These are phyloP conservation scores for Scatophagus argus DNA, from an alignment of 2,113 vertebrate genomes.

Conservation along the genomic window DNA sequence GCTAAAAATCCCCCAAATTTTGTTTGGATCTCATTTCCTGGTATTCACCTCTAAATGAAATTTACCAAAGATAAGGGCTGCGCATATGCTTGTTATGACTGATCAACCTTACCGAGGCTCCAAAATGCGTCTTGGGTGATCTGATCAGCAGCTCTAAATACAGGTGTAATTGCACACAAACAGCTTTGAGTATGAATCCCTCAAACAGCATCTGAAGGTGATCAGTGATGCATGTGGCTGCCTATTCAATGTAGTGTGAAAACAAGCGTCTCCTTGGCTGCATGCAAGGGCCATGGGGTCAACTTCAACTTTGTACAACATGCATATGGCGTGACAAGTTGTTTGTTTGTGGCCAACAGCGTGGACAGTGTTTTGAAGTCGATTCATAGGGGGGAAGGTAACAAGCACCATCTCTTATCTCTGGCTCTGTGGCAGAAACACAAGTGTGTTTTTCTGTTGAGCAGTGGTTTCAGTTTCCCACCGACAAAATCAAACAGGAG, in stretches of 20 bases:
- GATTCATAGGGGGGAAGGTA: constrained; percentile 17
- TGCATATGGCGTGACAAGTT: constrained; percentile 41
- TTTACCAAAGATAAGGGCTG: neutral
- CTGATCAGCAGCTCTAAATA: constrained; percentile 24
- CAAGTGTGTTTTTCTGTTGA: constrained; percentile 39
- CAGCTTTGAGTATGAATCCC: constrained; percentile 45
- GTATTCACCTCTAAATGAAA: constrained; percentile 2
- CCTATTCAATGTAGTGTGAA: constrained; percentile 70
- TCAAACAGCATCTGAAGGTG: constrained; percentile 49
- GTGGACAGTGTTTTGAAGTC: constrained; percentile 24
- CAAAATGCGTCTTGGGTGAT: constrained; percentile 18
- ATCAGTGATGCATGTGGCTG: constrained; percentile 70
- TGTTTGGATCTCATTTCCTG: neutral
- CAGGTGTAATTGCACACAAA: constrained; percentile 57
- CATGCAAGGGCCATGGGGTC: constrained; percentile 45
- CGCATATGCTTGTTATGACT: neutral
- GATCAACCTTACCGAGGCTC: constrained; percentile 1
- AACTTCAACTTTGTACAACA: constrained; percentile 43
- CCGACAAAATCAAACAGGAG: constrained; percentile 37
- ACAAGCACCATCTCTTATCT: constrained; percentile 20
- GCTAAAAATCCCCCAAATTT: neutral
- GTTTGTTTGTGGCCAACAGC: constrained; percentile 49
- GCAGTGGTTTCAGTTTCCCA: constrained; percentile 14
- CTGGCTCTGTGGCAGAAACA: constrained; percentile 21
- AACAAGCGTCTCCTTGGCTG: constrained; percentile 36